Conservation (phyloP, 2,113 vertebrate species). For the Amphiprion percula region DNA sequence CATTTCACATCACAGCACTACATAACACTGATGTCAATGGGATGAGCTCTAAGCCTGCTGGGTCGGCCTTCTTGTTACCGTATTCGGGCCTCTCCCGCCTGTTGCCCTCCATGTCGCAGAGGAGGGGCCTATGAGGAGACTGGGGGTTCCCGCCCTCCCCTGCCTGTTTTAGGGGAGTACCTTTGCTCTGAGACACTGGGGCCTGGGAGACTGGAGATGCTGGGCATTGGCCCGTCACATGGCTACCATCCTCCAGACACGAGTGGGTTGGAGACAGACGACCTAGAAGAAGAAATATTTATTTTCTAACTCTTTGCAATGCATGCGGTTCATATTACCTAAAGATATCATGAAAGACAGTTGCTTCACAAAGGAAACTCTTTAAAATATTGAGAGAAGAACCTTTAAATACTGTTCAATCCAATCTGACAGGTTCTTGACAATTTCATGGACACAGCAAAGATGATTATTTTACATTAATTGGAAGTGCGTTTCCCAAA, state of each 20-base stretch:
- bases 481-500: neutral
- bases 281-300: slow-evolving; percentile 68
- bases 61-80: slow-evolving; percentile 81
- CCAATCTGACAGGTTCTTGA: neutral
- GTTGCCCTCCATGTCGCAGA: slow-evolving; percentile 90
- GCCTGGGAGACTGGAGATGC: slow-evolving; percentile 74
- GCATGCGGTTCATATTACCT: neutral
- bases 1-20: slow-evolving; percentile 38
- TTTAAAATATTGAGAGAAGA: neutral
- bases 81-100: slow-evolving; percentile 86
- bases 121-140: slow-evolving; percentile 84
- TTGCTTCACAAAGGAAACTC: neutral
- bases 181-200: slow-evolving; percentile 81
- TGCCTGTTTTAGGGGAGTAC: slow-evolving; percentile 80
- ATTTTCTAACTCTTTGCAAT: slow-evolving; percentile 2
- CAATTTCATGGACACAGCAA: neutral
- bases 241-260: slow-evolving; percentile 86
- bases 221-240: slow-evolving; percentile 81
- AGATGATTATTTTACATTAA: neutral
- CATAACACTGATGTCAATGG: slow-evolving; percentile 66
- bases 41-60: slow-evolving; percentile 53
- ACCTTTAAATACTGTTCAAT: neutral
- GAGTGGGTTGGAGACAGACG: slow-evolving; percentile 84
- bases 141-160: slow-evolving; percentile 80
- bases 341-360: neutral